Conservation (phyloP, 2,888 invertebrate genomes). For the Philereme transversata region DNA sequence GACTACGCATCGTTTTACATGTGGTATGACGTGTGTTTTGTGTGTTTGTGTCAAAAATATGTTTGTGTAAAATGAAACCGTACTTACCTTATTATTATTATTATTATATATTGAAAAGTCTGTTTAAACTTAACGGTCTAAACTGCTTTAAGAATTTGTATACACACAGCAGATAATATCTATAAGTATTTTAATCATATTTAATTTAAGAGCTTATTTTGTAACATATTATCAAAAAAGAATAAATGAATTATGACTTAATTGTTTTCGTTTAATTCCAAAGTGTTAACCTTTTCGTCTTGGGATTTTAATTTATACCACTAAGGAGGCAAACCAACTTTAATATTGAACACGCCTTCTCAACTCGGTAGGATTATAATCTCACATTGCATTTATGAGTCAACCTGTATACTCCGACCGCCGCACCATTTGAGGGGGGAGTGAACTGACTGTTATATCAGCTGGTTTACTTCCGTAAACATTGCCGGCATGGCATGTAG, state of each 20-base stretch:
- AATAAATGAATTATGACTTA: too few relatives aligned
- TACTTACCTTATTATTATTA: slow-evolving; percentile 4
- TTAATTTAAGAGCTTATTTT: too few relatives aligned
- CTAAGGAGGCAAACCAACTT: background rate
- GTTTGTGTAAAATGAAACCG: slow-evolving; percentile 9
- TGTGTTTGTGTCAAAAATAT: slow-evolving; percentile 9
- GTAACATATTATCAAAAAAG: too few relatives aligned
- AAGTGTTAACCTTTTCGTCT: too few relatives aligned
- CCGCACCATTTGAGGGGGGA: slow-evolving; percentile 37
- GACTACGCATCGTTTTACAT: slow-evolving; percentile 42
- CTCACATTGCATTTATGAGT: slow-evolving; percentile 37
- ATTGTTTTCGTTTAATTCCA: too few relatives aligned
- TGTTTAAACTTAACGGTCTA: too few relatives aligned
- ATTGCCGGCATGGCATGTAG: slow-evolving; percentile 22
- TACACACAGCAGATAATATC: too few relatives aligned
- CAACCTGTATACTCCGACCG: slow-evolving; percentile 55
- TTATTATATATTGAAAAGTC: too few relatives aligned
- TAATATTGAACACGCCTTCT: slow-evolving; percentile 29
- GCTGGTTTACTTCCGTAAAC: slow-evolving; percentile 53
- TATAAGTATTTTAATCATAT: too few relatives aligned
- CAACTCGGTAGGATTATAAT: slow-evolving; percentile 51
- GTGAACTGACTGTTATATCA: slow-evolving; percentile 53
- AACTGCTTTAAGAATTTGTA: too few relatives aligned
- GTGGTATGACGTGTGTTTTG: slow-evolving; percentile 50
- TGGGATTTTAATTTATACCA: too few relatives aligned